Percentiles rank a stretch among this genome's conserved stretches.
These are phyloP conservation scores for Falco naumanni DNA, from an alignment of 2,797 vertebrate genomes.

Conservation along the genomic window DNA sequence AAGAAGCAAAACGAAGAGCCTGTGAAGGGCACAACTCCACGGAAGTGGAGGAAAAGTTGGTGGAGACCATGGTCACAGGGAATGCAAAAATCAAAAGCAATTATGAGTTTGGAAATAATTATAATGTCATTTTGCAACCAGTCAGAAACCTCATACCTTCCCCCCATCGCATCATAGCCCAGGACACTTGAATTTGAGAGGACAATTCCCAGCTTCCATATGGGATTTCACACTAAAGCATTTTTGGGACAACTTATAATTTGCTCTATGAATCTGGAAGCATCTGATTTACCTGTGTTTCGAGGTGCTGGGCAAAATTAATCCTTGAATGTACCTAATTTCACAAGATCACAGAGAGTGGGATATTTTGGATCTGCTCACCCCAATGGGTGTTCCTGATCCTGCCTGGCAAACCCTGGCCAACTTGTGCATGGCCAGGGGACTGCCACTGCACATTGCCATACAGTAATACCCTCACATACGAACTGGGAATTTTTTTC, in stretches of 20 bases:
- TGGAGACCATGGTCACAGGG: not conserved
- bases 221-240: not conserved
- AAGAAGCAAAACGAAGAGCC: not conserved
- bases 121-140: not conserved
- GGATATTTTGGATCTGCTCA: not conserved
- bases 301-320: not conserved
- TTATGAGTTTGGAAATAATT: not conserved
- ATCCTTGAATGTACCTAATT: not conserved
- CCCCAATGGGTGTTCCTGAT: not conserved
- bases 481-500: not conserved
- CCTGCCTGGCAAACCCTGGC: not conserved
- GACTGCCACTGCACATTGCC: accelerated
- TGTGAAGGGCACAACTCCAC: not conserved
- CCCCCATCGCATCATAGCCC: accelerated
- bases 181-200: not conserved
- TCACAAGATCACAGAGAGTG: not conserved
- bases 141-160: not conserved
- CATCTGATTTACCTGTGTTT: not conserved
- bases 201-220: not conserved
- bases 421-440: accelerated
- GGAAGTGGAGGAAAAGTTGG: not conserved
- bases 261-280: not conserved
- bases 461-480: not conserved
- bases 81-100: not conserved
- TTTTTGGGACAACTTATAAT: not conserved